phyloP scores from a whole-genome alignment of 2,113 vertebrate genomes.

The Genyomyrus donnyi region DNA sequence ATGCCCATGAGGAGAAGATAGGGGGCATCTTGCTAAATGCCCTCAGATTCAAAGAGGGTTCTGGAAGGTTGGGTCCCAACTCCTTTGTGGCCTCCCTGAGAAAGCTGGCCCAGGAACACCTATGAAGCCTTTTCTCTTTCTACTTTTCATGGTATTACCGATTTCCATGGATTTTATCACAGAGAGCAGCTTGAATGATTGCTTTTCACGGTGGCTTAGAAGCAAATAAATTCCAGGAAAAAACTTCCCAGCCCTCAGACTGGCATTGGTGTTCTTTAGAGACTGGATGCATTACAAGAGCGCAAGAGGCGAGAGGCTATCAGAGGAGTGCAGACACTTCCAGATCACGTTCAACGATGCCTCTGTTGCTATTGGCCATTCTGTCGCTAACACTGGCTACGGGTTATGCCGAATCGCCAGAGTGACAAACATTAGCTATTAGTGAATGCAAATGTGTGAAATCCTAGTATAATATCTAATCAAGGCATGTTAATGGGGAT shows the following conservation, averaged over 20 bases:
- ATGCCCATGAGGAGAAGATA: background rate
- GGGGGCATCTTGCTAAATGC: slow-evolving; percentile 3
- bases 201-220: slow-evolving; percentile 45
- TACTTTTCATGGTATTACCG: slow-evolving; percentile 34
- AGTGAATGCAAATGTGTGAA: background rate
- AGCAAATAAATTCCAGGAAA: slow-evolving; percentile 33
- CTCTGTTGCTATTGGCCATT: slow-evolving; percentile 58
- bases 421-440: background rate
- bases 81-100: slow-evolving; percentile 11
- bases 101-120: background rate
- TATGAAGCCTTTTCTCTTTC: slow-evolving; percentile 16
- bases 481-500: background rate
- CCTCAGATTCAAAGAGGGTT: background rate
- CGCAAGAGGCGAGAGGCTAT: slow-evolving; percentile 15
- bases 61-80: background rate
- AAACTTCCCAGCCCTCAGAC: background rate
- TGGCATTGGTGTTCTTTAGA: slow-evolving; percentile 36
- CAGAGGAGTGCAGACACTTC: background rate
- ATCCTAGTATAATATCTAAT: background rate
- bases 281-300: slow-evolving; percentile 31
- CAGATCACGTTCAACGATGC: background rate
- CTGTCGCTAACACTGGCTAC: background rate
- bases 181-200: slow-evolving; percentile 45
- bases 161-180: slow-evolving; percentile 57
- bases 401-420: background rate